Evolutionary conservation across 2,797 vertebrate genomes (phyloP).

Genomic region (Macrochelys suwanniensis): DNA sequence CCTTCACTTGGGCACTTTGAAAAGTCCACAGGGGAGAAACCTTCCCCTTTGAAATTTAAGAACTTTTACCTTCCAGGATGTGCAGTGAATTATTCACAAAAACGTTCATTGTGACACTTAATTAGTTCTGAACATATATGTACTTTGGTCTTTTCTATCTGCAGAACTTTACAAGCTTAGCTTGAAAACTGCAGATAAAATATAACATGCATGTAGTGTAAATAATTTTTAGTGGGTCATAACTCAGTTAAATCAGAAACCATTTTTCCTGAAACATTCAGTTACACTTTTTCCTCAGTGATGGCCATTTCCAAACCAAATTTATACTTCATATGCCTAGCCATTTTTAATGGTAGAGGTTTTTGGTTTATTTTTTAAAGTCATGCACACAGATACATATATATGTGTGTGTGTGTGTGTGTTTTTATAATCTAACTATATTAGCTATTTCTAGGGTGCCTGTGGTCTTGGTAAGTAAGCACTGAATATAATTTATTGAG

Average conservation of each 20-base stretch:
- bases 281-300: background rate
- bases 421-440: background rate
- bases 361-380: background rate
- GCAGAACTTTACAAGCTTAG: constrained; percentile 25
- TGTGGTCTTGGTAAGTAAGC: background rate
- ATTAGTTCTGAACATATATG: constrained; percentile 20
- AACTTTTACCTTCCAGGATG: background rate
- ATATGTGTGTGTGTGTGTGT: no score
- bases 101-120: constrained; percentile 37
- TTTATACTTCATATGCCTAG: background rate
- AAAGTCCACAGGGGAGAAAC: constrained; percentile 36
- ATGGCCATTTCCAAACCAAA: background rate
- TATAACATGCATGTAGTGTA: background rate
- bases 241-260: background rate
- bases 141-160: background rate
- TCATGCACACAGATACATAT: background rate
- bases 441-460: background rate
- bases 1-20: constrained; percentile 37
- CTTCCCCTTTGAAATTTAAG: constrained; percentile 7
- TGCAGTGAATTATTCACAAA: background rate
- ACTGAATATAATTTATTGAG: background rate
- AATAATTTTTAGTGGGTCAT: background rate
- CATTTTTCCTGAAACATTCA: background rate
- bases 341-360: background rate
- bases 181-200: background rate